Percentiles rank a stretch among this genome's conserved stretches.
phyloP scores from a whole-genome alignment of 2,888 invertebrate species.

The Dolichopus griseipennis region DNA sequence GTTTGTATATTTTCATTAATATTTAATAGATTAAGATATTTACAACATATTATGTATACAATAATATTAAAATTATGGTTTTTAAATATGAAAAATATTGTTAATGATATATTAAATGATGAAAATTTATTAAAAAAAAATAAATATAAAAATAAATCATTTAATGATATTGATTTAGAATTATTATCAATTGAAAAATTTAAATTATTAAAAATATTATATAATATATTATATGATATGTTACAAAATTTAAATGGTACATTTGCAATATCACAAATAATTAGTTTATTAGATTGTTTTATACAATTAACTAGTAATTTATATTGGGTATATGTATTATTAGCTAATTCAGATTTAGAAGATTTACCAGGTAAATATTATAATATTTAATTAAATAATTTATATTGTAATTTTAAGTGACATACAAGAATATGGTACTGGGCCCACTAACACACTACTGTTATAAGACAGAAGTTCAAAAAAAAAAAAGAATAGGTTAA shows the following conservation, averaged over 20 bases:
- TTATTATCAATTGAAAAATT: conserved; percentile 7
- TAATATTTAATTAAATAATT: too few species aligned
- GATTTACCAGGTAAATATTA: conserved; percentile 10
- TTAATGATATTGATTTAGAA: neutral
- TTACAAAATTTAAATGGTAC: conserved; percentile 10
- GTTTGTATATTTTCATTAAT: conserved; percentile 10
- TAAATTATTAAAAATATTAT: conserved; percentile 9
- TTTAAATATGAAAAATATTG: conserved; percentile 7
- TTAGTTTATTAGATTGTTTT: conserved; percentile 13
- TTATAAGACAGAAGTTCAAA: too few species aligned
- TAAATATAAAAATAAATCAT: neutral
- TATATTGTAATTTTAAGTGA: too few species aligned
- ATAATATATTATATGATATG: conserved; percentile 15
- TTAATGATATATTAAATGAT: neutral
- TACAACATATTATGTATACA: conserved; percentile 14
- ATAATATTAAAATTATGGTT: conserved; percentile 13
- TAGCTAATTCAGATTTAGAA: conserved; percentile 13
- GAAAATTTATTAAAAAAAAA: neutral
- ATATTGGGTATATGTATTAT: conserved; percentile 13
- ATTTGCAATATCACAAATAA: conserved; percentile 14
- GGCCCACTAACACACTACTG: too few species aligned
- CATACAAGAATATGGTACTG: too few species aligned
- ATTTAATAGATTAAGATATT: neutral
- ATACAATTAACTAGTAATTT: conserved; percentile 13
- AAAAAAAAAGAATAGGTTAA: too few species aligned